Conservation (phyloP, 2,797 vertebrate species). For the Distichodus sexfasciatus region DNA sequence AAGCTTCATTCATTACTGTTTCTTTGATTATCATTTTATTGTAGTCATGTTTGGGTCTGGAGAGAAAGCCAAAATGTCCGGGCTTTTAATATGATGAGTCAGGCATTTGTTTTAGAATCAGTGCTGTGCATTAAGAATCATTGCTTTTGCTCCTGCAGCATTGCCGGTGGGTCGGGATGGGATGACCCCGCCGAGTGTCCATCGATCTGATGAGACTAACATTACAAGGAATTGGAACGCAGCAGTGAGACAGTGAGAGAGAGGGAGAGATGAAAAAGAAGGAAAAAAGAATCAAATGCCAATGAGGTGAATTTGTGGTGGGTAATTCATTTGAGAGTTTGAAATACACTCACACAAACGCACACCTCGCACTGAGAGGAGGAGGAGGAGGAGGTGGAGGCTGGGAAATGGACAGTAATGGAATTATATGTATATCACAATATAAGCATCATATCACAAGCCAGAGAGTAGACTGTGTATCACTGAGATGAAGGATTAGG, state of each 20-base stretch:
- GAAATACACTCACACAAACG: conserved; percentile 19
- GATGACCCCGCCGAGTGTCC: conserved; percentile 19
- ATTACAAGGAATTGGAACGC: conserved; percentile 40
- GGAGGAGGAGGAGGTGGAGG: too few relatives aligned
- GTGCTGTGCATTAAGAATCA: conserved; percentile 25
- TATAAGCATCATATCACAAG: too few relatives aligned
- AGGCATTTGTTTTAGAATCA: conserved; percentile 1
- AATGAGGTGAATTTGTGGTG: conserved; percentile 35
- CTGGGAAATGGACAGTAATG: too few relatives aligned
- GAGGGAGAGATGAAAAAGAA: conserved; percentile 26
- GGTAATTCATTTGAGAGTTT: conserved; percentile 42
- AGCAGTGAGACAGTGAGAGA: conserved; percentile 16
- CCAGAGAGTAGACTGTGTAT: too few relatives aligned
- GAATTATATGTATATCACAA: too few relatives aligned
- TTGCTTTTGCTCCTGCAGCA: conserved; percentile 17
- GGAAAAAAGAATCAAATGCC: conserved; percentile 29
- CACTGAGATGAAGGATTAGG: too few relatives aligned
- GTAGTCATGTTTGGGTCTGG: too few relatives aligned
- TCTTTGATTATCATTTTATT: too few relatives aligned
- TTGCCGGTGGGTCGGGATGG: conserved; percentile 27
- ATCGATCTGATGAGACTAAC: conserved; percentile 49
- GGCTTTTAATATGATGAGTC: too few relatives aligned
- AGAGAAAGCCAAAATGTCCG: too few relatives aligned
- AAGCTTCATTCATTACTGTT: too few relatives aligned
- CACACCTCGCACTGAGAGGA: not conserved